Evolutionary conservation across 2,113 vertebrate genomes (phyloP), one percentile per base, ranked within the genome.

Genomic region (Cynopterus brachyotis): DNA sequence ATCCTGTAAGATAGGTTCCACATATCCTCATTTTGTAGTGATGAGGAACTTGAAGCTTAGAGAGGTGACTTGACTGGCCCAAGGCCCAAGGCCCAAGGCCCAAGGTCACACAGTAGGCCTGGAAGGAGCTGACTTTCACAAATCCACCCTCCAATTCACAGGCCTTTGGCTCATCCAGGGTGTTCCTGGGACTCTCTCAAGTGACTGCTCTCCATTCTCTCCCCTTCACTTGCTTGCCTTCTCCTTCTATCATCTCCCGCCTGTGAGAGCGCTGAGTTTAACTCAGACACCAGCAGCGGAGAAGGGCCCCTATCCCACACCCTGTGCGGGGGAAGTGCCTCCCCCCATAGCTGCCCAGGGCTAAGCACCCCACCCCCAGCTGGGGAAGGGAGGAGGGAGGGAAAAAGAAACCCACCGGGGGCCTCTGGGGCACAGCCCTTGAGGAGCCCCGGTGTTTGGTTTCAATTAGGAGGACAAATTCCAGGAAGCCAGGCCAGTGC

Each of bases 401-500:
- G 76, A 95, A 96, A 97, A 76, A 96, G 93, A 96, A 97, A 96
- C 94, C 96, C 94, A 94, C 87, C 59, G 0, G 91, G 91, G 97
- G 97, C 97, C 97, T 97, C 97, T 97, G 95, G 96, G 97, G 95
- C 97, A 96, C 96, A 98, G 97, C 97, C 97, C 97, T 96, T 6
- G 81, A 98, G 97, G 96, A 97, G 97, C 95, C 95, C 97, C 82
- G 90, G 97, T 97, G 97, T 97, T 98, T 98, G 97, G 97, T 98
- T 97, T 97, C 97, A 98, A 98, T 98, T 97, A 98, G 94, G 90
- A 97, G 96, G 96, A 98, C 96, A 97, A 97, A 97, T 98, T 98
- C 97, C 97, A 98, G 97, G 97, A 97, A 98, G 97, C 95, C 96
- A 95, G 94, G 96, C 94, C 96, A 97, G 97, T 89, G 97, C 96